Evolutionary conservation across 2,797 vertebrate species (phyloP).

Genomic region (Galago senegalensis): DNA sequence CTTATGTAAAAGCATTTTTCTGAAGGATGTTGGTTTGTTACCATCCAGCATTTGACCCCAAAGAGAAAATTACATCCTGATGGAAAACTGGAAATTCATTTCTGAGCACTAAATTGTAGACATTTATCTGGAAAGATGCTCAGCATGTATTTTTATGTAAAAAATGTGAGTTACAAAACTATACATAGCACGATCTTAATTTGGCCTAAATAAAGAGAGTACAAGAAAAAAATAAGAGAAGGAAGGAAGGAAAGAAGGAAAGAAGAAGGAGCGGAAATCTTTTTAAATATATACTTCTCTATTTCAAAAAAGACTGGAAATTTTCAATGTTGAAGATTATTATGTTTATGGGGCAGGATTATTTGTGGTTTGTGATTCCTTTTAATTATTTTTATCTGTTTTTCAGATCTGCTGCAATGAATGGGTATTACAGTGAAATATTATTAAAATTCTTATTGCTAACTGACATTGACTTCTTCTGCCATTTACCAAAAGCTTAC

Average conservation of each 20-base stretch:
- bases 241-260: too few species aligned
- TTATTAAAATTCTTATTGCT: conserved; percentile 18
- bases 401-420: conserved; percentile 42
- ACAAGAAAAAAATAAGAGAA: not conserved
- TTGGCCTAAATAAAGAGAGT: conserved; percentile 60
- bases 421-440: conserved; percentile 14
- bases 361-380: conserved; percentile 31
- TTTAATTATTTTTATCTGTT: not conserved
- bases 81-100: conserved; percentile 81
- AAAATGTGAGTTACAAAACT: conserved; percentile 62
- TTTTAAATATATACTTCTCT: not conserved
- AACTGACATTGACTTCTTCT: conserved; percentile 1
- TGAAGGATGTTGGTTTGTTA: conserved; percentile 59
- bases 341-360: not conserved
- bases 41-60: conserved; percentile 66
- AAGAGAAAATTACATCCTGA: conserved; percentile 78
- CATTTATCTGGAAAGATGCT: conserved; percentile 73
- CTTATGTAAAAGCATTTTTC: conserved; percentile 65
- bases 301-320: not conserved
- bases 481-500: not conserved
- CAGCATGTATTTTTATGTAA: conserved; percentile 69
- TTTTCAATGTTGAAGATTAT: conserved; percentile 30
- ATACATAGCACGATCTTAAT: conserved; percentile 69
- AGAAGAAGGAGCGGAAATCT: not conserved
- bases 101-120: conserved; percentile 66